Conservation (phyloP, 2,113 vertebrate species). For the Charina bottae region DNA sequence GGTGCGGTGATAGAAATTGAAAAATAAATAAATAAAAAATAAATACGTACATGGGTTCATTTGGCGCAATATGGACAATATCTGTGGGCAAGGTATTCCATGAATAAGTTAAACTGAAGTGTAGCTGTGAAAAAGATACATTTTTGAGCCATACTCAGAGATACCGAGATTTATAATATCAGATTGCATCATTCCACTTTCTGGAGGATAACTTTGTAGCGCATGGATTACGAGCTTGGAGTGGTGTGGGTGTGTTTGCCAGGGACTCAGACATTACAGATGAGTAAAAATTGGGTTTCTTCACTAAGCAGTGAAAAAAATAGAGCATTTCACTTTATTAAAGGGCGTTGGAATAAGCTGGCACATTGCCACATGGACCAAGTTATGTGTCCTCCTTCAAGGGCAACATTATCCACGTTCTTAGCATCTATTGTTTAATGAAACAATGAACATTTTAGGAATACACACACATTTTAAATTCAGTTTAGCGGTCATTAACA, state of each 20-base stretch:
- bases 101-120: background rate
- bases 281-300: background rate
- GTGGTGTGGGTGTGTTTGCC: background rate
- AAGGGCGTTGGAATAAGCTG: background rate
- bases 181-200: background rate
- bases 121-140: background rate
- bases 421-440: background rate
- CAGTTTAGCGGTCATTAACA: background rate
- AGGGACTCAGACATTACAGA: constrained; percentile 7
- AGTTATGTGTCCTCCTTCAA: background rate
- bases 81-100: background rate
- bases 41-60: background rate
- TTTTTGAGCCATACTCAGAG: background rate
- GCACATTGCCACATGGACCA: background rate
- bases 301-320: background rate
- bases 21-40: too few relatives aligned
- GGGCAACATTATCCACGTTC: background rate
- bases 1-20: too few relatives aligned
- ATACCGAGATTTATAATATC: background rate
- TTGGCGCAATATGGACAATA: background rate
- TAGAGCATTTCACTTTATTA: background rate
- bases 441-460: background rate
- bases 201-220: background rate
- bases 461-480: background rate
- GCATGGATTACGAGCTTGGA: background rate